Conservation (phyloP, 2,797 vertebrate species). For the Poeciliopsis gracilis region DNA sequence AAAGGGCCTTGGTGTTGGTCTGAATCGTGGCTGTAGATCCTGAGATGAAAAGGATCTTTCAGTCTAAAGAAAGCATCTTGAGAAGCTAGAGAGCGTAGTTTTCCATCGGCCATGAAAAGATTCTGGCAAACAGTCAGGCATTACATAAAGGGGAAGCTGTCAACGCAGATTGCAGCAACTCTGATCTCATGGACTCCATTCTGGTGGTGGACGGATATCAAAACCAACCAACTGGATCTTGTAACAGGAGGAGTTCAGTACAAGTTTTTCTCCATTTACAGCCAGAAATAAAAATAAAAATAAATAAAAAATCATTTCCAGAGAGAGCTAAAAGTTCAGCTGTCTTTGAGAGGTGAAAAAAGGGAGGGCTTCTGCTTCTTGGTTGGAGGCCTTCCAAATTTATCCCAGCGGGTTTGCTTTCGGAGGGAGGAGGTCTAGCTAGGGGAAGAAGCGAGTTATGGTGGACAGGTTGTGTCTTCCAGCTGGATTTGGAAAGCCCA, state of each 20-base stretch:
- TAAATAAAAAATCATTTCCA: not conserved
- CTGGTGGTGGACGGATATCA: not conserved
- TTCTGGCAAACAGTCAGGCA: conserved; percentile 5
- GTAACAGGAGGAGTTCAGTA: not conserved
- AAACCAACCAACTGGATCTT: not conserved
- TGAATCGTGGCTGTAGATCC: not conserved
- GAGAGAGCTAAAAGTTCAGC: not conserved
- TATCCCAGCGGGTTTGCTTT: not conserved
- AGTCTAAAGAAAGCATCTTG: not conserved
- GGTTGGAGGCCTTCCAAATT: not conserved
- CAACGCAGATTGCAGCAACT: not conserved
- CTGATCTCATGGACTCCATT: not conserved
- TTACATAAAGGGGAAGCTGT: not conserved
- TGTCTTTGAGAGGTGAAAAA: not conserved
- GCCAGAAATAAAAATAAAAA: not conserved
- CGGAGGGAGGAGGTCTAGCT: not conserved
- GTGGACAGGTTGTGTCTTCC: not conserved
- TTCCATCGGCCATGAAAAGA: not conserved
- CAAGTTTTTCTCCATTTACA: not conserved
- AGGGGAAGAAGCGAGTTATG: not conserved
- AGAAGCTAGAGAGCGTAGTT: not conserved
- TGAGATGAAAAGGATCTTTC: not conserved
- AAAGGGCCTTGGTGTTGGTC: not conserved
- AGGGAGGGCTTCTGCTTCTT: not conserved
- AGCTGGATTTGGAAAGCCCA: not conserved